These are phyloP conservation scores for Etheostoma nigrum DNA, from an alignment of 2,797 vertebrate species.

Conservation along the genomic window DNA sequence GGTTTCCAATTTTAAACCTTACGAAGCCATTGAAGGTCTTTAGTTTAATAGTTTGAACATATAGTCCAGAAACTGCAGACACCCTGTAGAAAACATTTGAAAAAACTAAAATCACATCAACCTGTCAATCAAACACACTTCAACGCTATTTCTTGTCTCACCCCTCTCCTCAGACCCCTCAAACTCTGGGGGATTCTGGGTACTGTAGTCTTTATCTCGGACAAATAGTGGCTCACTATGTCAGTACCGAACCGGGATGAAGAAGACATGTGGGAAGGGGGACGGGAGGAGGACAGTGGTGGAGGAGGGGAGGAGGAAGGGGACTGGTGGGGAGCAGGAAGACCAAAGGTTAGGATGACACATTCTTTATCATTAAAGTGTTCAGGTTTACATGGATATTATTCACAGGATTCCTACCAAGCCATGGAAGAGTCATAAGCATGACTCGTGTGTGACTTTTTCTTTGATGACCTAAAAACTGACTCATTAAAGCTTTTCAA, in stretches of 20 bases:
- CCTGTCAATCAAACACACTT: slow-evolving; percentile 24
- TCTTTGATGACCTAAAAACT: neutral
- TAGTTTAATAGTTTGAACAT: neutral
- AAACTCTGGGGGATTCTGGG: slow-evolving; percentile 94
- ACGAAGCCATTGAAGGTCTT: neutral
- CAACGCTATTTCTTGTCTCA: slow-evolving; percentile 85
- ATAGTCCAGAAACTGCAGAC: slow-evolving; percentile 49
- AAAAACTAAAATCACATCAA: slow-evolving; percentile 29
- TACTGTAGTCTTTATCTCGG: slow-evolving; percentile 94
- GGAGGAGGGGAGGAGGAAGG: slow-evolving; percentile 62
- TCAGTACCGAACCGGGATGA: slow-evolving; percentile 91
- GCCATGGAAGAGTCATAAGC: neutral
- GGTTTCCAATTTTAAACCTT: neutral
- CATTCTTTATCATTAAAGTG: slow-evolving; percentile 1
- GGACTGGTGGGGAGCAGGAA: slow-evolving; percentile 54
- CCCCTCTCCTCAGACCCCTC: slow-evolving; percentile 94
- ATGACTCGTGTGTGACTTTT: slow-evolving; percentile 9
- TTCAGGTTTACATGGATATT: neutral
- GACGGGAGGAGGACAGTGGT: slow-evolving; percentile 80
- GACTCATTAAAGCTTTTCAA: slow-evolving; percentile 9
- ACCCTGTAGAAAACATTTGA: slow-evolving; percentile 22
- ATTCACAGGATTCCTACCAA: neutral
- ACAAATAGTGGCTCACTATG: slow-evolving; percentile 94
- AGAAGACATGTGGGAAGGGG: slow-evolving; percentile 88
- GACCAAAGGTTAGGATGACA: slow-evolving; percentile 51